Conservation (phyloP, 2,888 invertebrate species). For the Polyommatus iphigenia region DNA sequence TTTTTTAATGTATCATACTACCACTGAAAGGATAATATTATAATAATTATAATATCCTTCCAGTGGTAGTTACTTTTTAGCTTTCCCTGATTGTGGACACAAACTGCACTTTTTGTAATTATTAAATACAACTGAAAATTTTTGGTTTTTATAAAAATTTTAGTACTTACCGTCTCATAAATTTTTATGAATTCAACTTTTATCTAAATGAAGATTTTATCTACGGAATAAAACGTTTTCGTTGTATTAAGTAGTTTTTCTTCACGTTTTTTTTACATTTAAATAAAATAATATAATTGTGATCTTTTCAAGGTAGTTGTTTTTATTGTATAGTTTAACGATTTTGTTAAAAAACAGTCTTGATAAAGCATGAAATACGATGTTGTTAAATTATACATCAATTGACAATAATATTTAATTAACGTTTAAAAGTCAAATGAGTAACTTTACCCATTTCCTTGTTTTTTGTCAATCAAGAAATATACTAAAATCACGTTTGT, state of each 20-base stretch:
- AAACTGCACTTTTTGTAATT: background rate
- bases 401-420: background rate
- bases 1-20: no score
- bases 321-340: background rate
- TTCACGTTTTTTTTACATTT: background rate
- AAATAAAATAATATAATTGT: background rate
- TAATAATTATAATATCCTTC: no score
- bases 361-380: background rate
- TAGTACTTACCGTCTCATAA: background rate
- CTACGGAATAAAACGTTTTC: background rate
- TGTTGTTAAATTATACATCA: background rate
- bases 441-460: background rate
- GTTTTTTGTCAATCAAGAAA: background rate
- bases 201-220: constrained; percentile 2
- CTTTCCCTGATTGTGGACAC: background rate
- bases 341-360: background rate
- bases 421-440: background rate
- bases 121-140: background rate
- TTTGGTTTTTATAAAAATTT: background rate
- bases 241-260: background rate
- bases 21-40: no score
- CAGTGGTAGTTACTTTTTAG: background rate
- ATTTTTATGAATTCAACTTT: background rate
- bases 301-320: background rate
- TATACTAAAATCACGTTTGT: background rate